Conservation (phyloP, 2,113 vertebrate genomes). For the Tringa solitaria region DNA sequence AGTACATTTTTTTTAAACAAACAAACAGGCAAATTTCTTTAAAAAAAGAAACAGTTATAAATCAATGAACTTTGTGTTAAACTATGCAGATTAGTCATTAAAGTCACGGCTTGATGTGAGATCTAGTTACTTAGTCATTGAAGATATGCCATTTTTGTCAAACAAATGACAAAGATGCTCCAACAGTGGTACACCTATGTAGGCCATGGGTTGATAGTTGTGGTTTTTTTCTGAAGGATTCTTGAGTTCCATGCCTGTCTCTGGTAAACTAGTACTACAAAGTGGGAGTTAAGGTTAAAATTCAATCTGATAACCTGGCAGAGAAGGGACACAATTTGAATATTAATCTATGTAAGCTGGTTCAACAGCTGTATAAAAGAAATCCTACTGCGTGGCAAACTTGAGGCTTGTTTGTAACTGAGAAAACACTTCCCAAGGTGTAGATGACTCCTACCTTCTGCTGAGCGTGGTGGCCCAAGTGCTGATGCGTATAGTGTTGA, state of each 20-base stretch:
- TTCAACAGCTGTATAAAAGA: neutral
- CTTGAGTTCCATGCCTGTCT: neutral
- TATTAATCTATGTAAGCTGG: neutral
- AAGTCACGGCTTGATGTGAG: neutral
- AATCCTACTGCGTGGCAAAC: neutral
- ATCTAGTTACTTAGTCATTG: neutral
- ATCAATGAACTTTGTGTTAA: neutral
- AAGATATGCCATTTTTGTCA: neutral
- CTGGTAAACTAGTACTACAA: neutral
- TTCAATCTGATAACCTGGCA: neutral
- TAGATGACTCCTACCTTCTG: neutral
- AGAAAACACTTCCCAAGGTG: neutral
- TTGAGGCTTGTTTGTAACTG: neutral
- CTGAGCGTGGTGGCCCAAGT: neutral
- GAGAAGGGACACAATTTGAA: neutral
- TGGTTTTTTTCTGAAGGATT: neutral
- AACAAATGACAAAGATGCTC: neutral
- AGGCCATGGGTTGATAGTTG: neutral
- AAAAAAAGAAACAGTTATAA: neutral
- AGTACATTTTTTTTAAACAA: neutral
- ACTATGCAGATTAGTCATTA: neutral
- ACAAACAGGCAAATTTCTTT: neutral
- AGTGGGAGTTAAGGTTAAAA: neutral
- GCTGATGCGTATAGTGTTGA: neutral
- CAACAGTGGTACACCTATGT: neutral